Evolutionary conservation across 1,140 invertebrate species (phyloP).

Genomic region (Paramacrobiotus metropolitanus): DNA sequence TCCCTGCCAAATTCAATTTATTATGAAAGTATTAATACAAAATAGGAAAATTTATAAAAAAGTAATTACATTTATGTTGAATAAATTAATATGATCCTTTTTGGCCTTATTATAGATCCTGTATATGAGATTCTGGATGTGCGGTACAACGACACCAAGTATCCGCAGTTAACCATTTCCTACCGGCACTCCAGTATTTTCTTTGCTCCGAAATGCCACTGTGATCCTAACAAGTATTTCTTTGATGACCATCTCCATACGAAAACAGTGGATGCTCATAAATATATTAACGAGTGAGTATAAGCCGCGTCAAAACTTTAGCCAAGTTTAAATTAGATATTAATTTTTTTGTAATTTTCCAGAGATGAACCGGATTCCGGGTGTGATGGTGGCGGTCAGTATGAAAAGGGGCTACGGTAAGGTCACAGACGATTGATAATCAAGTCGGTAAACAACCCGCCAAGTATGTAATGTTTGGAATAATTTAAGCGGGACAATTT

Average conservation of each 20-base stretch:
- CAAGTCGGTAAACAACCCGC: too few species aligned
- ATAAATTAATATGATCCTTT: neutral
- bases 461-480: too few species aligned
- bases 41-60: neutral
- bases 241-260: slow-evolving; percentile 24
- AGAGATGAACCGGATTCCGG: slow-evolving; percentile 18
- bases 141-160: slow-evolving; percentile 19
- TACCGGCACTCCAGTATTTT: slow-evolving; percentile 25
- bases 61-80: neutral
- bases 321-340: too few species aligned
- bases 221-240: slow-evolving; percentile 24
- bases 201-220: slow-evolving; percentile 23
- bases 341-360: slow-evolving; percentile 4
- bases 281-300: slow-evolving; percentile 21
- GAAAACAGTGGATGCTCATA: slow-evolving; percentile 24
- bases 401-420: slow-evolving; percentile 23
- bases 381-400: slow-evolving; percentile 19
- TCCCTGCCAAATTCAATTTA: neutral
- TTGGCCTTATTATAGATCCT: neutral
- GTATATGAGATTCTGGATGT: slow-evolving; percentile 21
- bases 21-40: neutral
- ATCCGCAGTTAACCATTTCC: slow-evolving; percentile 15
- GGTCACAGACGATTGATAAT: too few species aligned
- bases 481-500: too few species aligned
- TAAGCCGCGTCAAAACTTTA: neutral